Evolutionary conservation across 1,140 invertebrate genomes (phyloP).

Genomic region (Parasteatoda tepidariorum): DNA sequence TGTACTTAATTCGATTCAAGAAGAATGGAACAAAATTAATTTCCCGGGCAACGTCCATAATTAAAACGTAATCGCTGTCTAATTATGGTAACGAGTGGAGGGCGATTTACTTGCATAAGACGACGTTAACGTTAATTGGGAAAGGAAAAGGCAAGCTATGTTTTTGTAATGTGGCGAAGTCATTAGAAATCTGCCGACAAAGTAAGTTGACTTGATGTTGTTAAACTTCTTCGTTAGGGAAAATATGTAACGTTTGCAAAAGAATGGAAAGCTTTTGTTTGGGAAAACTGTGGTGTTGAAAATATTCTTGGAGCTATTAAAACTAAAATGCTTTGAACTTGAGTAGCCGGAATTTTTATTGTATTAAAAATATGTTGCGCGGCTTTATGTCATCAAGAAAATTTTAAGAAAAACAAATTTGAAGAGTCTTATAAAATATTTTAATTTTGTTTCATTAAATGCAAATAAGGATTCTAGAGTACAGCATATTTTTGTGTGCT

Average conservation of each 20-base stretch:
- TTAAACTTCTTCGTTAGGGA: background rate
- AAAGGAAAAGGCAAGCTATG: background rate
- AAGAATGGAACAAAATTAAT: conserved; percentile 15
- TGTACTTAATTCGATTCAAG: conserved; percentile 14
- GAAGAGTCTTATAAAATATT: too few species aligned
- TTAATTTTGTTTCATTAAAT: too few species aligned
- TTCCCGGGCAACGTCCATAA: conserved; percentile 3
- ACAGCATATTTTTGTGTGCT: too few species aligned
- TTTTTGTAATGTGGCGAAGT: background rate
- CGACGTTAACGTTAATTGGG: conserved; percentile 16
- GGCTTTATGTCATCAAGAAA: too few species aligned
- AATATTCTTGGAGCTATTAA: background rate
- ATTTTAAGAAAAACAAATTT: too few species aligned
- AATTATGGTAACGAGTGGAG: conserved; percentile 18
- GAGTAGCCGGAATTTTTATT: too few species aligned
- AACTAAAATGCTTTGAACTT: too few species aligned
- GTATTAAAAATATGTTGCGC: too few species aligned
- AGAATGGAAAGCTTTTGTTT: background rate
- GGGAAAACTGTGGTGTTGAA: too few species aligned
- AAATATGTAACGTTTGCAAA: background rate
- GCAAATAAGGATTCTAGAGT: too few species aligned
- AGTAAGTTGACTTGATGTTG: background rate
- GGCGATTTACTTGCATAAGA: background rate
- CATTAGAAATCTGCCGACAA: background rate
- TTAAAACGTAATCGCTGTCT: conserved; percentile 31